phyloP scores from a whole-genome alignment of 1,140 invertebrate species.

The Mercenaria mercenaria region DNA sequence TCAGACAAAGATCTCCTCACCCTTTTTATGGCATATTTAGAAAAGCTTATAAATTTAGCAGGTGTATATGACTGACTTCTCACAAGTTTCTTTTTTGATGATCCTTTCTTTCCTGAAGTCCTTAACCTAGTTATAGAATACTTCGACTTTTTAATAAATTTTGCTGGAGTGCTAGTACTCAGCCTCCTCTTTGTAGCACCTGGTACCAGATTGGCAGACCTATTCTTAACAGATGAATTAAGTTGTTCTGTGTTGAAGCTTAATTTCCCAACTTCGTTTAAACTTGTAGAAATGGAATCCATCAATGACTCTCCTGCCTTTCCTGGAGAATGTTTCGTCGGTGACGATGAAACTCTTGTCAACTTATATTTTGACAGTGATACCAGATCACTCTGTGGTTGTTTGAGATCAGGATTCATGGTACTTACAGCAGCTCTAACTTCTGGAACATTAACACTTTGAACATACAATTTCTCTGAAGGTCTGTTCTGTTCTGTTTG shows the following conservation, averaged over 20 bases:
- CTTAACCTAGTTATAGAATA: constrained; percentile 24
- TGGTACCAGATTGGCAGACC: not conserved
- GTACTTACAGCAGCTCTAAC: too few species aligned
- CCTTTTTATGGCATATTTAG: constrained; percentile 48
- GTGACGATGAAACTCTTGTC: not conserved
- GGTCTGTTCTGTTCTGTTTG: too few species aligned
- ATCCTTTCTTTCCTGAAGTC: not conserved
- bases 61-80: not conserved
- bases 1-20: constrained; percentile 47
- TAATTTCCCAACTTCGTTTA: not conserved
- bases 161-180: not conserved
- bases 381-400: not conserved
- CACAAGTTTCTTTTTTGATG: not conserved
- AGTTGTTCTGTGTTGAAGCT: not conserved
- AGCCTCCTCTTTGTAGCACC: not conserved
- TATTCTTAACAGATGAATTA: not conserved
- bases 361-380: constrained; percentile 29
- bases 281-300: not conserved
- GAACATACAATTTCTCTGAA: too few species aligned
- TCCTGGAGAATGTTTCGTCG: not conserved
- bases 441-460: too few species aligned
- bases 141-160: constrained; percentile 37
- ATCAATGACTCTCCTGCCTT: not conserved
- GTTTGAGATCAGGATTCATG: not conserved
- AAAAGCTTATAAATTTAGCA: constrained; percentile 28